Percentiles rank a stretch among this genome's conserved stretches.
These are phyloP conservation scores for Micromys minutus DNA, from an alignment of 2,113 vertebrate genomes.

Conservation along the genomic window DNA sequence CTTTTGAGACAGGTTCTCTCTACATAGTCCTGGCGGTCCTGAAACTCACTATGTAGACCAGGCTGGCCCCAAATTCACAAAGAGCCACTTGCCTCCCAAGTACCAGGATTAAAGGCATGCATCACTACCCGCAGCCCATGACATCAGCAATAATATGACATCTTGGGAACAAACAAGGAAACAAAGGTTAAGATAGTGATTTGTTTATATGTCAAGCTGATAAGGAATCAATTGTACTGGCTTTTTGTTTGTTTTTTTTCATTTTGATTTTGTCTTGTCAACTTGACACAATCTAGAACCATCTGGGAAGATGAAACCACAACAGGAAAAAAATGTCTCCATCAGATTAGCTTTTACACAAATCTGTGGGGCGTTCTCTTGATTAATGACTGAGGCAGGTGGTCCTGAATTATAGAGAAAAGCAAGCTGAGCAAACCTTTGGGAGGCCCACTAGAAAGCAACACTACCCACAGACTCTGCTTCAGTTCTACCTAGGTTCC, in stretches of 20 bases:
- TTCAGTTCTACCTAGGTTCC: neutral
- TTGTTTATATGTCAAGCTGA: neutral
- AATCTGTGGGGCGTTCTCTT: neutral
- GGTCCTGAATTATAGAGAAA: neutral
- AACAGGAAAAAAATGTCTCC: neutral
- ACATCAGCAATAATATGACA: neutral
- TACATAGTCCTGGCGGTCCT: neutral
- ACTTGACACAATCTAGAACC: neutral
- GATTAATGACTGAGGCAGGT: neutral
- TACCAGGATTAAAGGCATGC: neutral
- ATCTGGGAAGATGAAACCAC: neutral
- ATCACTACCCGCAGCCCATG: neutral
- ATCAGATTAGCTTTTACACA: neutral
- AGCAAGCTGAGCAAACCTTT: neutral
- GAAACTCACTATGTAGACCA: neutral
- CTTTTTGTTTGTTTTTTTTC: neutral
- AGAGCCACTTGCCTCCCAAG: neutral
- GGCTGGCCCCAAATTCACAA: neutral
- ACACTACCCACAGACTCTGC: neutral
- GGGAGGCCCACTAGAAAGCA: neutral
- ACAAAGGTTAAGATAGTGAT: neutral
- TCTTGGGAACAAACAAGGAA: neutral
- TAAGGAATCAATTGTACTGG: neutral
- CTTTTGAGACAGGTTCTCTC: neutral
- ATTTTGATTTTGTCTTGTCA: neutral